These are phyloP conservation scores for Cancer borealis DNA, from an alignment of 2,888 invertebrate genomes.

Conservation along the genomic window DNA sequence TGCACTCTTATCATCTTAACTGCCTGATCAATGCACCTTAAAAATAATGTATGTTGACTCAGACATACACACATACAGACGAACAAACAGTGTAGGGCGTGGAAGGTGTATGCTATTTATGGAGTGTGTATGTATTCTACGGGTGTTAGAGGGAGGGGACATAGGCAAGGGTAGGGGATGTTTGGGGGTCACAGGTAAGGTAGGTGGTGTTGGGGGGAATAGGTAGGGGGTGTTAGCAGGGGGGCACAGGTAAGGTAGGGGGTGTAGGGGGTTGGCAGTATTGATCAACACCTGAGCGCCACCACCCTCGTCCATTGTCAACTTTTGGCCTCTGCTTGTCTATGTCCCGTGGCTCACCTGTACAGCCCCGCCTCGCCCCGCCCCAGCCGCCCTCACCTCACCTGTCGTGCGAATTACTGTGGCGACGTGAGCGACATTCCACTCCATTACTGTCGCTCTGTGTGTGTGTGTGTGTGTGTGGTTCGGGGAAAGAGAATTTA, in stretches of 20 bases:
- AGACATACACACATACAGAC: neutral
- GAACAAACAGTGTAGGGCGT: neutral
- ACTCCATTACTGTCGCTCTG: conserved; percentile 30
- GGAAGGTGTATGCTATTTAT: conserved; percentile 25
- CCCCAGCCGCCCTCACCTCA: neutral
- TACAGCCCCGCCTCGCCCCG: neutral
- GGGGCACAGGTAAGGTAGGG: neutral
- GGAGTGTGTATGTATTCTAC: conserved; percentile 44
- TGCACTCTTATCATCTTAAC: neutral
- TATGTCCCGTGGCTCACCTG: conserved; percentile 30
- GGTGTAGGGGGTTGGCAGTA: conserved; percentile 40
- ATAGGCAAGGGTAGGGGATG: conserved; percentile 36
- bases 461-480: neutral
- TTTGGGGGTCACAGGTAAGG: neutral
- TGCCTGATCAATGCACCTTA: neutral
- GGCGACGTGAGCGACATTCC: conserved; percentile 41
- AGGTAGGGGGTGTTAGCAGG: conserved; percentile 4
- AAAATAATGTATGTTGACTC: neutral
- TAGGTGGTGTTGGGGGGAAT: too few relatives aligned
- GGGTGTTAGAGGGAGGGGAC: neutral
- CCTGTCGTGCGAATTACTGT: conserved; percentile 32
- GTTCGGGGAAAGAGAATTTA: conserved; percentile 43
- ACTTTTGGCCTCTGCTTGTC: conserved; percentile 55
- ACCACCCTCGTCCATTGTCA: conserved; percentile 51
- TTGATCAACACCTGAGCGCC: conserved; percentile 58